Evolutionary conservation across 2,113 vertebrate species (phyloP).

Genomic region (Otocyon megalotis): DNA sequence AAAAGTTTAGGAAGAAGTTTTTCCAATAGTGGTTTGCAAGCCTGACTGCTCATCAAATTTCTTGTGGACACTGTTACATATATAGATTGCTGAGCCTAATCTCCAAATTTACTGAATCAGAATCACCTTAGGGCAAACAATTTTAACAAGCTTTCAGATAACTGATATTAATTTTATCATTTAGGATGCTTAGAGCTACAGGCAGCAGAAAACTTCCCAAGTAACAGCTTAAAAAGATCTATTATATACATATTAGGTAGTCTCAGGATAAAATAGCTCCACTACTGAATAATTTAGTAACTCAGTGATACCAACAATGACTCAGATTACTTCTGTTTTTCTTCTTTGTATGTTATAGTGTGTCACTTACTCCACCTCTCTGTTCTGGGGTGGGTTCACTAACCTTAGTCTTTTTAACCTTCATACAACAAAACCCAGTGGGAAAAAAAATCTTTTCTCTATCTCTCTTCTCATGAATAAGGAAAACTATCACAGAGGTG

Average conservation of each 20-base stretch:
- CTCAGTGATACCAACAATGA: neutral
- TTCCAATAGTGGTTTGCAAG: neutral
- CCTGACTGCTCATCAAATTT: constrained; percentile 14
- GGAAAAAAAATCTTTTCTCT: constrained; percentile 2
- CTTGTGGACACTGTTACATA: neutral
- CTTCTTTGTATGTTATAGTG: neutral
- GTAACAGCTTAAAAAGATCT: neutral
- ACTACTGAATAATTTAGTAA: neutral
- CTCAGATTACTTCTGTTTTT: neutral
- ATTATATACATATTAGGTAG: neutral
- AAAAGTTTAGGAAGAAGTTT: neutral
- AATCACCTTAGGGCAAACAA: neutral
- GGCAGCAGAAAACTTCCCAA: neutral
- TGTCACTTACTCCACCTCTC: neutral
- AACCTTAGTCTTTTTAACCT: neutral
- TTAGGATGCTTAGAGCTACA: neutral
- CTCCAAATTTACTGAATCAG: neutral
- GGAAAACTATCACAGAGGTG: neutral
- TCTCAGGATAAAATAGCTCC: neutral
- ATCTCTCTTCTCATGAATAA: neutral
- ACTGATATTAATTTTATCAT: neutral
- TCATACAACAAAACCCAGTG: neutral
- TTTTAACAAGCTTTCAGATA: neutral
- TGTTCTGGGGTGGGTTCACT: neutral
- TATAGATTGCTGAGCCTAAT: neutral